Conservation (phyloP, 2,113 vertebrate species). For the Gulo gulo region DNA sequence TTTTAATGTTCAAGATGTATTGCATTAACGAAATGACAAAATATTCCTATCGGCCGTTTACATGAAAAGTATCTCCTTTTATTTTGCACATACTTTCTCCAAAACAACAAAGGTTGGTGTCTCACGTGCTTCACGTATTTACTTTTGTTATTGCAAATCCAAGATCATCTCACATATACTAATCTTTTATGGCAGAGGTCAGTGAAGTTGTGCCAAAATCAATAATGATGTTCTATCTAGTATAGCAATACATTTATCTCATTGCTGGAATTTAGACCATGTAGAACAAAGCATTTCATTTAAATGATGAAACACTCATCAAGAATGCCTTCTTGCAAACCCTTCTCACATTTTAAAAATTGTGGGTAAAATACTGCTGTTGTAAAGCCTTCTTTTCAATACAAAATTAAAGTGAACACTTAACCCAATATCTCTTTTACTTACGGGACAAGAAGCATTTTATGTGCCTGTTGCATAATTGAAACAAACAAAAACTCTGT, state of each 20-base stretch:
- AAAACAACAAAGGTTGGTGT: slow-evolving; percentile 67
- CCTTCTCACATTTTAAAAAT: slow-evolving; percentile 67
- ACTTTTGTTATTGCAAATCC: slow-evolving; percentile 75
- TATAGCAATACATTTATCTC: slow-evolving; percentile 78
- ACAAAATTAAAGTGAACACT: background rate
- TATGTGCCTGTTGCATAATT: slow-evolving; percentile 27
- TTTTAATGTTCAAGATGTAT: slow-evolving; percentile 40
- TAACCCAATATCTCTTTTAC: slow-evolving; percentile 20
- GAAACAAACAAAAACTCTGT: slow-evolving; percentile 30
- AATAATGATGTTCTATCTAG: slow-evolving; percentile 77
- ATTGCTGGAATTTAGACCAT: slow-evolving; percentile 73
- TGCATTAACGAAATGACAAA: slow-evolving; percentile 75
- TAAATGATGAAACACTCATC: slow-evolving; percentile 69
- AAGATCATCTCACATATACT: slow-evolving; percentile 66
- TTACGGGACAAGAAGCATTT: background rate
- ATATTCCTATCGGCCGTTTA: slow-evolving; percentile 67
- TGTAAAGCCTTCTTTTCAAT: slow-evolving; percentile 41
- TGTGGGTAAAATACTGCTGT: background rate
- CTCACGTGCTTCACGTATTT: slow-evolving; percentile 71
- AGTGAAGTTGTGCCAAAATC: slow-evolving; percentile 82
- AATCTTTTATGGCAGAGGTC: slow-evolving; percentile 80
- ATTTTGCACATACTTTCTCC: slow-evolving; percentile 62
- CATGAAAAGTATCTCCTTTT: slow-evolving; percentile 60
- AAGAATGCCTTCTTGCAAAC: slow-evolving; percentile 26
- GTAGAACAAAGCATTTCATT: slow-evolving; percentile 74